Percentiles rank a stretch among this genome's conserved stretches.
Conservation (phyloP, 2,113 vertebrate species). For the Corydoras sp. region DNA sequence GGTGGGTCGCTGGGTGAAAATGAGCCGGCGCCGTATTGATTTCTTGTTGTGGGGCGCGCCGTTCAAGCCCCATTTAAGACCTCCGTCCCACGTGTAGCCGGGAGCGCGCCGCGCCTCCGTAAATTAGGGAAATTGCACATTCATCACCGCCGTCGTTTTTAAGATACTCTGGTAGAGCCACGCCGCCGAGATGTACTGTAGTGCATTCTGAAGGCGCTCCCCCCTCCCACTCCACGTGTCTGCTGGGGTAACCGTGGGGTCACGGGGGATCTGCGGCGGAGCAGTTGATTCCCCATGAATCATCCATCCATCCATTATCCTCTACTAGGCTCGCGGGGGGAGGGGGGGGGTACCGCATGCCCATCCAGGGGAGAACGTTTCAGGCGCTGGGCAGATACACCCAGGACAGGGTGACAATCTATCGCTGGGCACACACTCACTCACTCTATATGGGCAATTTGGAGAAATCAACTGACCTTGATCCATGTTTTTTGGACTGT, state of each 20-base stretch:
- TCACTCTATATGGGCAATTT: too few species aligned
- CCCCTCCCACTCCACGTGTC: constrained; percentile 25
- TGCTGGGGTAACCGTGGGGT: constrained; percentile 70
- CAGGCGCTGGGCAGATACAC: too few species aligned
- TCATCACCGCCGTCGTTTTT: constrained; percentile 95
- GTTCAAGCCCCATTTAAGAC: constrained; percentile 98
- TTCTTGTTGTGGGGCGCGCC: constrained; percentile 96
- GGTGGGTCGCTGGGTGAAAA: constrained; percentile 65
- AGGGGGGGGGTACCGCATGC: too few species aligned
- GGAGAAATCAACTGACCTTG: too few species aligned
- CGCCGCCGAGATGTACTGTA: constrained; percentile 71
- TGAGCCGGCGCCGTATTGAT: constrained; percentile 88
- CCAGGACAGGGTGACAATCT: too few species aligned
- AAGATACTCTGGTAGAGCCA: constrained; percentile 86
- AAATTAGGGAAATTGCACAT: constrained; percentile 99
- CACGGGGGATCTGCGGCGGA: constrained; percentile 66
- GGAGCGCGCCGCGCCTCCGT: constrained; percentile 83
- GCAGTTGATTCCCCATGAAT: too few species aligned
- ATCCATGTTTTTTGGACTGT: too few species aligned
- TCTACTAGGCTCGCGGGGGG: too few species aligned
- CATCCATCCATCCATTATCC: too few species aligned
- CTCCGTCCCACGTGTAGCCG: constrained; percentile 91
- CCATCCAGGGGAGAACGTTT: too few species aligned
- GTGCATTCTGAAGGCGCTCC: constrained; percentile 55
- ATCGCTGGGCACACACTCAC: too few species aligned